Base-by-base conservation (phyloP, 1,140 invertebrate genomes). In the Rhopalosiphum maidis region DNA sequence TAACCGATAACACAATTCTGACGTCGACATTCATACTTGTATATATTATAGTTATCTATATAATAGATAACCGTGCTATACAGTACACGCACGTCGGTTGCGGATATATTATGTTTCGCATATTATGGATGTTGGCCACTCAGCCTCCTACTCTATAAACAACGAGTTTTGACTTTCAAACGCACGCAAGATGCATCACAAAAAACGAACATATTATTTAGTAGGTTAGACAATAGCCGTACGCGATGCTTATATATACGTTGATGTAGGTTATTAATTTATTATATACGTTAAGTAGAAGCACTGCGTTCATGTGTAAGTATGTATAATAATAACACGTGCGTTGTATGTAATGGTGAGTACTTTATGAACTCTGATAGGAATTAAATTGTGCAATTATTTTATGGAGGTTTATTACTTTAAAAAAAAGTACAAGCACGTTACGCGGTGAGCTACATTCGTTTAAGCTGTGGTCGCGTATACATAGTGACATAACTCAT, bases 211-310 rank as follows among this genome's bases (percentile, higher is more conserved):
- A 87, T 87, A 48, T 77, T 77, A 77, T n/a, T 77, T 77, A n/a
- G 30, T 87, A 87, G 86, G 46, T 46, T 87, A 87, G 86, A 87
- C 86, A 87, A 87, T 87, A 48, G 43, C n/a, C 46, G 30, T n/a
- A 30, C 30, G 86, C 86, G 86, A 87, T n/a, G 48, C 25, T 87
- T 7, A 87, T 68, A 68, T 22, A 85, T 82, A 82, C 85, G 25
- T 87, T 87, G 41, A 46, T 46, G 41, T 87, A 87, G 41, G 41
- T 48, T 48, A 85, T 85, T 60, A 60, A 25, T 60, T 25, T 60
- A 25, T 60, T 60, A 82, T 82, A 82, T 37, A 48, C 46, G 25
- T 87, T 85, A 43, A 85, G 21, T 85, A 11, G 37, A 43, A 37
- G 37, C 35, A 21, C 30, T 11, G 30, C 30, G 30, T 68, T n/a